Evolutionary conservation across 2,797 vertebrate species (phyloP).

Genomic region (Zenarchopterus dispar): DNA sequence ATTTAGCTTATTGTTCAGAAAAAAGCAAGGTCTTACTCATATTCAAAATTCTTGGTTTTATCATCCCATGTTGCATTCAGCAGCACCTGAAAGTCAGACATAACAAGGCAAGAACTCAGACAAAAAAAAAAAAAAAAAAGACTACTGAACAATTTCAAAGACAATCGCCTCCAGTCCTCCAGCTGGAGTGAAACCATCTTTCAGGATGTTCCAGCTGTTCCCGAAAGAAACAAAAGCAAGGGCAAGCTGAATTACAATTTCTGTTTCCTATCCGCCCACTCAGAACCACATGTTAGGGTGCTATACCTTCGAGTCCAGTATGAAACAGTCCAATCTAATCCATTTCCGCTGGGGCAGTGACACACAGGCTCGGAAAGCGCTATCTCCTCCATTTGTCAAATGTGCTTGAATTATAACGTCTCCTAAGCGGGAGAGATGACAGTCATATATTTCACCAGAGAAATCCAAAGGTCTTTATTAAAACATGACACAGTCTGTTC

Average conservation of each 20-base stretch:
- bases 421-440: constrained; percentile 78
- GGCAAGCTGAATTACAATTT: constrained; percentile 35
- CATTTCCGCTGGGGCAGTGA: constrained; percentile 85
- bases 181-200: constrained; percentile 63
- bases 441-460: constrained; percentile 55
- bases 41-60: constrained; percentile 21
- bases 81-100: constrained; percentile 69
- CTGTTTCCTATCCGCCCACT: constrained; percentile 30
- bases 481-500: constrained; percentile 57
- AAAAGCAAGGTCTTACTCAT: constrained; percentile 54
- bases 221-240: constrained; percentile 44
- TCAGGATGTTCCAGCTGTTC: constrained; percentile 57
- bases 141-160: constrained; percentile 49
- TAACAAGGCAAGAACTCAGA: constrained; percentile 28
- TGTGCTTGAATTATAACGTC: constrained; percentile 88
- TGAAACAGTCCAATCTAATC: constrained; percentile 88
- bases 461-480: constrained; percentile 59
- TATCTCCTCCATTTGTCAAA: constrained; percentile 82
- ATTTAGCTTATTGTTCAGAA: constrained; percentile 3
- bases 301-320: constrained; percentile 86
- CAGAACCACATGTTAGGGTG: constrained; percentile 12
- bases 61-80: constrained; percentile 42
- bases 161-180: constrained; percentile 55
- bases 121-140: constrained; percentile 18
- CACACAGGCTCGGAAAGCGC: constrained; percentile 83